phyloP scores from a whole-genome alignment of 1,140 invertebrate genomes.

The Bombus polaris region DNA sequence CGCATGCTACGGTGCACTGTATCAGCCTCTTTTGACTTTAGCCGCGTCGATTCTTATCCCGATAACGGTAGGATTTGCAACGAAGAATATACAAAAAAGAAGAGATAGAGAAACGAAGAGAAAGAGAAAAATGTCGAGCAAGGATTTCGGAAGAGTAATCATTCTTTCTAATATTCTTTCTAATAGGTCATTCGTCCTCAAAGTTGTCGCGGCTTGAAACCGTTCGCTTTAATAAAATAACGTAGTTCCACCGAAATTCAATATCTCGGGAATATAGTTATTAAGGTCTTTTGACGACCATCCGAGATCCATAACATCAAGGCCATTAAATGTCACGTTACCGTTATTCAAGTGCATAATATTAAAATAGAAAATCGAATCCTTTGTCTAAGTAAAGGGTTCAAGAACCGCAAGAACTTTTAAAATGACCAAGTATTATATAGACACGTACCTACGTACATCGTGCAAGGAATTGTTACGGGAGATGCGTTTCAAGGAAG shows the following conservation, averaged over 20 bases:
- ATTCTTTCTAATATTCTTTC: constrained; percentile 3
- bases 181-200: not conserved
- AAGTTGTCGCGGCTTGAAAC: not conserved
- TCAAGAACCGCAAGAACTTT: not conserved
- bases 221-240: not conserved
- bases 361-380: not conserved
- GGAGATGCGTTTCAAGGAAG: not conserved
- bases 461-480: not conserved
- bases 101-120: not conserved
- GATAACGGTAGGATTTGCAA: not conserved
- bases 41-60: not conserved
- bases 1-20: constrained; percentile 61
- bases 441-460: not conserved
- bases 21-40: constrained; percentile 21
- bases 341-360: too few species aligned
- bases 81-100: not conserved
- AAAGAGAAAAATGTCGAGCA: constrained; percentile 12
- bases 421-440: not conserved
- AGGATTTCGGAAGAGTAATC: constrained; percentile 2
- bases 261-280: not conserved
- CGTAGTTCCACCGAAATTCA: not conserved
- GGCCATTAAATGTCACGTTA: too few species aligned
- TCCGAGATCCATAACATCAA: too few species aligned
- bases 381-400: too few species aligned
- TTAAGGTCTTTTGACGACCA: too few species aligned